A percentile compares a stretch with the other conserved stretches of the same genome.
phyloP scores from a whole-genome alignment of 2,113 vertebrate species.

The Benitochromis conjunctus region DNA sequence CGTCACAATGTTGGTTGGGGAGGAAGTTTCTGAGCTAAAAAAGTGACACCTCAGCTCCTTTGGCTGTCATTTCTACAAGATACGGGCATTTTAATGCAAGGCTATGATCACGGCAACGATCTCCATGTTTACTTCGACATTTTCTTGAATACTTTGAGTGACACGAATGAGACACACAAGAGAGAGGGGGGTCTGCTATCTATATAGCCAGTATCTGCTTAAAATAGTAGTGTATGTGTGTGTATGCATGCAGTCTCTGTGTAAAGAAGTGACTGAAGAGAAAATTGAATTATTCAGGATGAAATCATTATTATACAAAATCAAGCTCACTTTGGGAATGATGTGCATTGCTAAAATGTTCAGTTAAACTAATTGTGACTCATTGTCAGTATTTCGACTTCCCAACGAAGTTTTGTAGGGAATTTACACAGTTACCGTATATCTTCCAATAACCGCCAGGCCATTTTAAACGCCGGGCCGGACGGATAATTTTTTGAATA shows the following conservation, averaged over 20 bases:
- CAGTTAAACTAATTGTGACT: neutral
- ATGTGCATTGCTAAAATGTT: neutral
- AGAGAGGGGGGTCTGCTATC: neutral
- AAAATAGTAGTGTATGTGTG: neutral
- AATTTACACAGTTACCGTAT: neutral
- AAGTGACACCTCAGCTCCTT: constrained; percentile 58
- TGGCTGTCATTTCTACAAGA: constrained; percentile 43
- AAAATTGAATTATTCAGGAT: neutral
- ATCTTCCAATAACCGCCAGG: no score
- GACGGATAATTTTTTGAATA: no score
- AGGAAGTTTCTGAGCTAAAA: constrained; percentile 27
- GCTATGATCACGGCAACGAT: constrained; percentile 37
- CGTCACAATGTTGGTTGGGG: constrained; percentile 32
- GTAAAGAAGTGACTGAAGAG: neutral
- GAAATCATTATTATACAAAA: neutral
- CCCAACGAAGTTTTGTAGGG: neutral
- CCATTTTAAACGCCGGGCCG: no score
- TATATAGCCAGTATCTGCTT: neutral
- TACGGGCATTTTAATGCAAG: constrained; percentile 29
- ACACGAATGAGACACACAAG: neutral
- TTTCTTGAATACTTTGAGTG: neutral
- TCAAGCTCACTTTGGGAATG: neutral
- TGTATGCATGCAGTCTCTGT: neutral
- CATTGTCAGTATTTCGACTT: neutral
- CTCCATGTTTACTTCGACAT: constrained; percentile 8